phyloP scores from a whole-genome alignment of 2,113 vertebrate species.

The Phalacrocorax brasilianus region DNA sequence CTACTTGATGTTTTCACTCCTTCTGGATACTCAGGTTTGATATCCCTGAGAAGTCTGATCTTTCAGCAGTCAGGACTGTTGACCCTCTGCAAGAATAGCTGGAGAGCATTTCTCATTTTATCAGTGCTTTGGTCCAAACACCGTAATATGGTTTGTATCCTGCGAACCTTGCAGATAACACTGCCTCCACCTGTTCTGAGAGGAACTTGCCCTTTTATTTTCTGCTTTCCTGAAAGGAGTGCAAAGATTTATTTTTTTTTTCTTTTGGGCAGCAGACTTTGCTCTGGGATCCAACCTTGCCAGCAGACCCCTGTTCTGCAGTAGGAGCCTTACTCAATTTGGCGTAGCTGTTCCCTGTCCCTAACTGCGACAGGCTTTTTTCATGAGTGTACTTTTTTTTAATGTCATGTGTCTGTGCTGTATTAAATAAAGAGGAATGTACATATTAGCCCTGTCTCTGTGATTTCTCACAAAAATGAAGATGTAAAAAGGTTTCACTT shows the following conservation, averaged over 20 bases:
- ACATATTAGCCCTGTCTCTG: constrained; percentile 49
- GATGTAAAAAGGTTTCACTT: background rate
- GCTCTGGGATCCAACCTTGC: constrained; percentile 62
- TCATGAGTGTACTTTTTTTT: constrained; percentile 74
- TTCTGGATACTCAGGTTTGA: constrained; percentile 46
- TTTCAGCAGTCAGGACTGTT: background rate
- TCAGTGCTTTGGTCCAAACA: background rate
- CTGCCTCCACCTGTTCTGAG: constrained; percentile 18
- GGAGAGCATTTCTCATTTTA: background rate
- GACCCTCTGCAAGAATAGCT: background rate
- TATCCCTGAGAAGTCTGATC: background rate
- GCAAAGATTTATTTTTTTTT: background rate
- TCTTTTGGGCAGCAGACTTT: constrained; percentile 58
- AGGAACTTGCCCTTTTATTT: background rate
- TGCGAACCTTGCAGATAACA: background rate
- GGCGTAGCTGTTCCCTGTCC: constrained; percentile 71
- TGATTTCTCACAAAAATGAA: background rate
- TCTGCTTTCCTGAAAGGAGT: background rate
- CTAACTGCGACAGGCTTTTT: constrained; percentile 65
- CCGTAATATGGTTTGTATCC: background rate
- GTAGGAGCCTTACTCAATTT: constrained; percentile 72
- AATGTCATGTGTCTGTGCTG: constrained; percentile 76
- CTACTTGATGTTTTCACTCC: constrained; percentile 18
- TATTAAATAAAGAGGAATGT: constrained; percentile 84
- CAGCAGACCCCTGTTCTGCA: constrained; percentile 69